Evolutionary conservation across 1,140 invertebrate genomes (phyloP), one percentile per base, ranked within the genome.

Genomic region (Drosophila willistoni): DNA sequence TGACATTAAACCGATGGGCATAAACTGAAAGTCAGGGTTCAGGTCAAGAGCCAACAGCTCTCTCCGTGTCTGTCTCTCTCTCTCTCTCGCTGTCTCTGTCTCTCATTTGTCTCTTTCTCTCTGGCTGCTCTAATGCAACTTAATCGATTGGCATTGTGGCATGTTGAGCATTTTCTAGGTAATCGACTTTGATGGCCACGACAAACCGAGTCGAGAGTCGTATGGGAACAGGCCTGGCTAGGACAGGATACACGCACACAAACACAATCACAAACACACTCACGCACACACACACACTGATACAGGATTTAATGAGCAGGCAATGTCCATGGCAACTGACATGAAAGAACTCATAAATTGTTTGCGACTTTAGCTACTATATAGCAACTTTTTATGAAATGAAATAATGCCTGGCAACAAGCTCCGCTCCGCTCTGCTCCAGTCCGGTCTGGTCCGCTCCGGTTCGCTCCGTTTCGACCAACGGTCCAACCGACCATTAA

Each of bases 151-250:
- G 60, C 81, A 84, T 72, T 71, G 76, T 73, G 67, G 67, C 75
- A 77, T 80, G 73, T 81, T 75, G 73, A 61, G 73, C 70, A 85
- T 82, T 86, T 87, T 82, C 83, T 77, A 82, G 83, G 79, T 87
- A 87, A 86, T 87, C 83, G 72, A 86, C 83, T 86, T 86, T 86
- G 82, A 87, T 87, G 72, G 76, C 66, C 74, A 51, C 19, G 44
- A 61, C 72, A 57, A 51, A 66, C 44, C 29, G 29, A 71, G 62
- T 56, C 39, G 25, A 39, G 47, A 72, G 44, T 59, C 68, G 61
- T 56, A 76, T 71, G 69, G 66, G 64, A 67, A 75, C 63, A 25
- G 44, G 61, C 25, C 54, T 60, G 47, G 19, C 14, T 36, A 62
- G 25, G 60, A 63, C 51, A 63, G 44, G 17, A 51, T 19, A 25